These are phyloP conservation scores for Pentamera pediparva DNA, from an alignment of 53 echinoderm and acorn worm genomes.

Conservation along the genomic window DNA sequence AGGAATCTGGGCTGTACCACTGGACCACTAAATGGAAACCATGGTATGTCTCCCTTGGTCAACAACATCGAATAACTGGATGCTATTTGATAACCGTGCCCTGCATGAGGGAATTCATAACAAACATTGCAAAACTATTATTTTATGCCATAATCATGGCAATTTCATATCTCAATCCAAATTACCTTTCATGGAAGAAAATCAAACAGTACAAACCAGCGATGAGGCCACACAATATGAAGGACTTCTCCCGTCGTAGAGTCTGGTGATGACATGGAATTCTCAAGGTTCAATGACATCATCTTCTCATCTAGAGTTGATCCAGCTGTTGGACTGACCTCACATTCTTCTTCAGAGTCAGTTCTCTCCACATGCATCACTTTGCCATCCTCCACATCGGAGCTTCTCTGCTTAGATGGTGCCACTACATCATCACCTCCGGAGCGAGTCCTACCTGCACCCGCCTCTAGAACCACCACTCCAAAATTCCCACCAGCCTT, in stretches of 20 bases:
- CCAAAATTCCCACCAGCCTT: background rate
- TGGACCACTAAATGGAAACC: too few species aligned
- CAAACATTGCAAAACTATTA: too few species aligned
- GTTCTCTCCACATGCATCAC: background rate
- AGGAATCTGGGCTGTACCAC: too few species aligned
- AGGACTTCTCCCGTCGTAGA: background rate
- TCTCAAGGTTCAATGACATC: background rate
- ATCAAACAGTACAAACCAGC: conserved; percentile 54
- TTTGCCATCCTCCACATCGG: background rate
- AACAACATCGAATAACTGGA: too few species aligned
- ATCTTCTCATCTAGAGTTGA: background rate
- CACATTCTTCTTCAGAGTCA: background rate
- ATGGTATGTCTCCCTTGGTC: too few species aligned
- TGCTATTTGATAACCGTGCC: too few species aligned
- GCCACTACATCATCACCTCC: background rate
- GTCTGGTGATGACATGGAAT: background rate
- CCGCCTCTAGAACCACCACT: background rate
- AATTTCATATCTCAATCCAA: too few species aligned
- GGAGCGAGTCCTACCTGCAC: background rate
- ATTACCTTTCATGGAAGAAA: too few species aligned
- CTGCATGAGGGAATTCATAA: too few species aligned
- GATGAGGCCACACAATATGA: conserved; percentile 93
- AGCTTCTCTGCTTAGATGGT: background rate
- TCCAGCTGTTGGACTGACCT: background rate
- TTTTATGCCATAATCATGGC: too few species aligned